Evolutionary conservation across 2,797 vertebrate genomes (phyloP).

Genomic region (Syngnathus acus): DNA sequence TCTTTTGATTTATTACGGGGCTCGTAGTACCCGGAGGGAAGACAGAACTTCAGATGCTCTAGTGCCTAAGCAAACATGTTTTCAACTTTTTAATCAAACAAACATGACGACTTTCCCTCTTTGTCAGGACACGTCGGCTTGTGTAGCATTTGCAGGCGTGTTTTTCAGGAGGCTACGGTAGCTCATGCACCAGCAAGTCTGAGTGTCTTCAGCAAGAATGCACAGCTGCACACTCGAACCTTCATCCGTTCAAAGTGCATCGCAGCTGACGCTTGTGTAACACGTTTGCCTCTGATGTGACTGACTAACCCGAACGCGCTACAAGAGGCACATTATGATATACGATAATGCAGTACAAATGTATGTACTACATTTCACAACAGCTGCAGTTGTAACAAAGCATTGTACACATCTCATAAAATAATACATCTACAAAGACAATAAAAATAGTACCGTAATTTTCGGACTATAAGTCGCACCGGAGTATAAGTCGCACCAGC

Average conservation of each 20-base stretch:
- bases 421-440: no score
- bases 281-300: conserved; percentile 11
- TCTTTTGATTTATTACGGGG: neutral
- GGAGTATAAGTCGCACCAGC: no score
- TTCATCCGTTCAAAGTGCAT: conserved; percentile 28
- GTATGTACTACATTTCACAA: no score
- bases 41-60: neutral
- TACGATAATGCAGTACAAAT: no score
- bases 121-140: neutral
- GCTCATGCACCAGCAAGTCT: conserved; percentile 45
- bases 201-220: conserved; percentile 48
- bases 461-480: no score
- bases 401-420: no score
- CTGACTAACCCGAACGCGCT: neutral
- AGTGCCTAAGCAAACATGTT: neutral
- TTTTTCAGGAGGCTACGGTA: neutral
- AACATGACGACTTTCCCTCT: neutral
- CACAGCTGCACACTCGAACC: conserved; percentile 59
- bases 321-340: neutral
- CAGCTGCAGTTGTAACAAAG: no score
- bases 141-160: neutral
- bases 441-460: no score
- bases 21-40: neutral
- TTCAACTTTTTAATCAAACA: neutral
- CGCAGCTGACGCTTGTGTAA: conserved; percentile 61